phyloP scores from a whole-genome alignment of 2,888 invertebrate species.

The Diaperis boleti region DNA sequence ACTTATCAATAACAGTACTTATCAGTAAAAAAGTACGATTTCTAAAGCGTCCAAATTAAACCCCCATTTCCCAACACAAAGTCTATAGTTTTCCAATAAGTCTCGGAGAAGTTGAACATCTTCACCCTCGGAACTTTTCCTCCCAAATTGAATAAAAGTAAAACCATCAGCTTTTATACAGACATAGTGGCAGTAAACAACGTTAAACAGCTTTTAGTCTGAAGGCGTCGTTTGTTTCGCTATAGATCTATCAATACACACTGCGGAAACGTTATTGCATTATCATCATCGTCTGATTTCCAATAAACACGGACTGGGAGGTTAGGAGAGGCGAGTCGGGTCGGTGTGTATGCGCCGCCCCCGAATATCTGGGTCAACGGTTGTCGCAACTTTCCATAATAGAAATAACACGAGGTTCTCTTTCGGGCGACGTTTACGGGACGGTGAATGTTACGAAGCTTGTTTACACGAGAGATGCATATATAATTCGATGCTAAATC shows the following conservation, averaged over 20 bases:
- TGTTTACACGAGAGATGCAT: too few species aligned
- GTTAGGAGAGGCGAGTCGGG: slow-evolving; percentile 5
- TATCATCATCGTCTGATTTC: slow-evolving; percentile 35
- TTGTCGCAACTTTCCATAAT: slow-evolving; percentile 25
- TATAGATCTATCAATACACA: slow-evolving; percentile 28
- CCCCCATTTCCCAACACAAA: slow-evolving; percentile 4
- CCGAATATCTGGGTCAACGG: slow-evolving; percentile 34
- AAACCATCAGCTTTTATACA: slow-evolving; percentile 32
- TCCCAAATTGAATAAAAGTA: slow-evolving; percentile 32
- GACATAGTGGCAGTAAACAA: slow-evolving; percentile 33
- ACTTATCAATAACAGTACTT: too few species aligned
- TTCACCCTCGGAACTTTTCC: slow-evolving; percentile 22
- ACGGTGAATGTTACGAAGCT: too few species aligned
- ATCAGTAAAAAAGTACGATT: too few species aligned
- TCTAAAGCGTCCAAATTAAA: slow-evolving; percentile 8
- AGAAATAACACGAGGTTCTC: too few species aligned
- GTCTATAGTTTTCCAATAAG: slow-evolving; percentile 13
- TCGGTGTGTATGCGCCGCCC: slow-evolving; percentile 5
- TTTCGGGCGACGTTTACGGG: too few species aligned
- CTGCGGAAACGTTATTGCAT: slow-evolving; percentile 27
- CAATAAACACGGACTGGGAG: too few species aligned
- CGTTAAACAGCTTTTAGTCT: slow-evolving; percentile 39
- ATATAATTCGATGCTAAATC: too few species aligned
- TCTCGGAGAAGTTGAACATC: slow-evolving; percentile 13
- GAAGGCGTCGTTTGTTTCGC: slow-evolving; percentile 31